Base-by-base conservation (phyloP, 1,140 invertebrate genomes). In the Telenomus remus region DNA sequence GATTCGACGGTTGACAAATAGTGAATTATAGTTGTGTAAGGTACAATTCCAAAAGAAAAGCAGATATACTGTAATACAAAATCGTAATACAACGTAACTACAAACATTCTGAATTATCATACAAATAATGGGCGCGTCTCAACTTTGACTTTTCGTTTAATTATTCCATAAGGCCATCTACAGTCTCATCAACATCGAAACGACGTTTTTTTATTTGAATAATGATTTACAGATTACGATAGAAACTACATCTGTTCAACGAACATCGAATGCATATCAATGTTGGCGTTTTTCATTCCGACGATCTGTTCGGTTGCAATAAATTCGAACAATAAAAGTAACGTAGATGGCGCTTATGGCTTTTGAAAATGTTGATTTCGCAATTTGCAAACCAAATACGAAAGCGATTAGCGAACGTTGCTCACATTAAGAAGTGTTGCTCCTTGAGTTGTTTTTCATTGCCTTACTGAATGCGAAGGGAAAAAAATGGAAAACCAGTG, bases 41-140 rank as follows among this genome's bases (percentile, higher is more conserved):
- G 53, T 49, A 59, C n/a, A 16, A 56, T 47, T 51, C 27, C 47
- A 73, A 65, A 72, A 59, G n/a, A n/a, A n/a, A n/a, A n/a, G n/a
- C 19, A 27, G 19, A 27, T 27, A 27, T 27, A 57, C 37, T 39
- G 9, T 39, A 39, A 11, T 11, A 39, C 9, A 53, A 66, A 44
- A 43, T 16, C 51, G 56, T 48, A 68, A 35, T 68, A 61, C 49
- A 35, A 68, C 63, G 48, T 57, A 75, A 66, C 54, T 55, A 55
- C 49, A 74, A 73, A 16, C 49, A 63, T 61, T 14, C 50, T 46
- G 61, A 68, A 56, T 42, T 61, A 68, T 57, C 65, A 75, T n/a
- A n/a, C n/a, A n/a, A n/a, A n/a, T n/a, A n/a, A n/a, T 68, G 57
- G 72, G 72, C 65, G 72, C 59, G 65, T 75, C 72, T 75, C 64